Evolutionary conservation across 2,113 vertebrate genomes (phyloP).

Genomic region (Phocoena phocoena): DNA sequence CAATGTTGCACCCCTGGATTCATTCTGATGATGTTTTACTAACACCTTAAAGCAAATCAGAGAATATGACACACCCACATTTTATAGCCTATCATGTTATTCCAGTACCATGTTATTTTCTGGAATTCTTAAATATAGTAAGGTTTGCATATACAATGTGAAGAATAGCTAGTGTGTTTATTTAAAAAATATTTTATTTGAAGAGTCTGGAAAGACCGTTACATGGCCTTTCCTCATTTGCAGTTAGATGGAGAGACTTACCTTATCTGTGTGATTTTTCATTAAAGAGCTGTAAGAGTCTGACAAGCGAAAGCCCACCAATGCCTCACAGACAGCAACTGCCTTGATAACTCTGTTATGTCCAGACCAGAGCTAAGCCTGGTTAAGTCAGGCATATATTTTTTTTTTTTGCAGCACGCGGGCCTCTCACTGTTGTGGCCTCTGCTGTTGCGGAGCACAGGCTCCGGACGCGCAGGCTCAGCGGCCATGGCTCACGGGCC

Average conservation of each 20-base stretch:
- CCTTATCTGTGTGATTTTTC: background rate
- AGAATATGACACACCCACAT: background rate
- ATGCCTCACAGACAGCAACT: background rate
- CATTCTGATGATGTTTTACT: background rate
- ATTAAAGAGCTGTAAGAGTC: background rate
- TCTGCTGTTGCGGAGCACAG: too few species aligned
- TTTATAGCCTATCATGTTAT: background rate
- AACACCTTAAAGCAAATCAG: background rate
- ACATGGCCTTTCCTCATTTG: background rate
- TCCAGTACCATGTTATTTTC: background rate
- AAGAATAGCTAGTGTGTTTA: slow-evolving; percentile 6
- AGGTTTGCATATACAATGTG: background rate
- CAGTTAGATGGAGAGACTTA: background rate
- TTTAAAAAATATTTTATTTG: background rate
- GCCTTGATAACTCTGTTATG: background rate
- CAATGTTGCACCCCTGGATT: background rate
- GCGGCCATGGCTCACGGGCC: too few species aligned
- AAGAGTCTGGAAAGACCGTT: background rate
- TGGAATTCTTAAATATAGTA: slow-evolving; percentile 39
- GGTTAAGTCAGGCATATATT: background rate
- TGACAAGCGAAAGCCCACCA: background rate
- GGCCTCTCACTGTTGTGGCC: too few species aligned
- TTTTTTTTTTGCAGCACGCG: too few species aligned
- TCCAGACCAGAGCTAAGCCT: background rate
- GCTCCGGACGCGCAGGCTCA: too few species aligned